These are phyloP conservation scores for Apteryx mantelli DNA, from an alignment of 2,113 vertebrate species.

Conservation along the genomic window DNA sequence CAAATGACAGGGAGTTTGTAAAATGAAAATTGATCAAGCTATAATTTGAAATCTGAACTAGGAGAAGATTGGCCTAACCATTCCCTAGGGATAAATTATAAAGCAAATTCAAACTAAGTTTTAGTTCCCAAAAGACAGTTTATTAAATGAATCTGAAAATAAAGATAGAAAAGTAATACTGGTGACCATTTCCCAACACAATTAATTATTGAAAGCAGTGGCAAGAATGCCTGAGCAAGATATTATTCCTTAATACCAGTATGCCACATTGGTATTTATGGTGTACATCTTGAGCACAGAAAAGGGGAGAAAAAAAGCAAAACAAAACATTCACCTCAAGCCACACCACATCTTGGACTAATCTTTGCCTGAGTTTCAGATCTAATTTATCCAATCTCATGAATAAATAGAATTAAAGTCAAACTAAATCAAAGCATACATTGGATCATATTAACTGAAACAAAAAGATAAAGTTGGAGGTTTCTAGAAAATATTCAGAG, in stretches of 20 bases:
- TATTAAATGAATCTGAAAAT: background rate
- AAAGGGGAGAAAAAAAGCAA: background rate
- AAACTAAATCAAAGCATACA: background rate
- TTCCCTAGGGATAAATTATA: background rate
- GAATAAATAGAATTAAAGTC: conserved; percentile 5
- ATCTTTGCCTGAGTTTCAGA: background rate
- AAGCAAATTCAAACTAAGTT: background rate
- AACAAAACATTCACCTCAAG: background rate
- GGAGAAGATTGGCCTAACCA: background rate
- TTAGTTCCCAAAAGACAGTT: background rate
- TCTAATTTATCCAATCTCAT: background rate
- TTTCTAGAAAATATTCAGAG: background rate
- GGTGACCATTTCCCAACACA: background rate
- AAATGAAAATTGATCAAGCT: background rate
- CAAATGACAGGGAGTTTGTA: background rate
- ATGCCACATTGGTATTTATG: background rate
- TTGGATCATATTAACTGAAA: background rate
- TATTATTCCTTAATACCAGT: background rate
- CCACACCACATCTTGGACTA: background rate
- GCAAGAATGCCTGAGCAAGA: background rate
- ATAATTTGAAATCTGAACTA: background rate
- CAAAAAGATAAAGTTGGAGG: background rate
- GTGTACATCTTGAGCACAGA: background rate
- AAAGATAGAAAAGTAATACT: background rate
- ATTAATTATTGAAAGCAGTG: background rate